Evolutionary conservation across 2,888 invertebrate species (phyloP).

Genomic region (Hydriomena furcata): DNA sequence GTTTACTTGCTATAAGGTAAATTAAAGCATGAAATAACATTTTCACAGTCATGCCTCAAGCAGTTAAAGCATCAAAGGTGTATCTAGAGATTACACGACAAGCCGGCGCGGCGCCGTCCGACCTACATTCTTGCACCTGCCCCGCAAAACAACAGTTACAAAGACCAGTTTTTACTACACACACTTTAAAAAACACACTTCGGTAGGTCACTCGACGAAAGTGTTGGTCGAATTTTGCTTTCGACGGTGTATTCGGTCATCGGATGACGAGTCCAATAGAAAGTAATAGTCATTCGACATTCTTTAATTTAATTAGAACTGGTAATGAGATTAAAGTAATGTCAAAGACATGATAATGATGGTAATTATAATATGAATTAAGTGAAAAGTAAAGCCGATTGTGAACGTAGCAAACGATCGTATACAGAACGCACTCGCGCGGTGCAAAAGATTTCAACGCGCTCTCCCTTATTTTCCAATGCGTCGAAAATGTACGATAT

Average conservation of each 20-base stretch:
- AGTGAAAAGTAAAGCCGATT: not conserved
- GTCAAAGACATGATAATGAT: not conserved
- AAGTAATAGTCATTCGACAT: conserved; percentile 67
- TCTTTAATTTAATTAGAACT: conserved; percentile 38
- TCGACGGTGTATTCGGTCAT: conserved; percentile 64
- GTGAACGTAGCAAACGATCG: not conserved
- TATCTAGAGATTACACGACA: conserved; percentile 25
- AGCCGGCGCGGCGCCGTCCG: conserved; percentile 45
- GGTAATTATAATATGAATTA: conserved; percentile 2
- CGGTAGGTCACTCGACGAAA: conserved; percentile 75
- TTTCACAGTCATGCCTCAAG: not conserved
- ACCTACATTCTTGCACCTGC: conserved; percentile 59
- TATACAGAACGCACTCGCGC: conserved; percentile 3
- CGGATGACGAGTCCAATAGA: conserved; percentile 60
- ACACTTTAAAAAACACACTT: conserved; percentile 49
- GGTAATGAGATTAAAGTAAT: conserved; percentile 11
- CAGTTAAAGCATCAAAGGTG: conserved; percentile 3
- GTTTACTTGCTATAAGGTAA: no score
- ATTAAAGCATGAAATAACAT: not conserved
- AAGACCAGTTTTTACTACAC: conserved; percentile 72
- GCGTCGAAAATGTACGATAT: not conserved
- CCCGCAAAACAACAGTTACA: conserved; percentile 65
- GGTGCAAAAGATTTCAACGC: conserved; percentile 38
- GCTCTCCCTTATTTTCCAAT: conserved; percentile 9
- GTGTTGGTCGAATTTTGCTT: conserved; percentile 80